A percentile compares a stretch with the other conserved stretches of the same genome.
phyloP scores from a whole-genome alignment of 2,888 invertebrate genomes.

The Torymus tubicola region DNA sequence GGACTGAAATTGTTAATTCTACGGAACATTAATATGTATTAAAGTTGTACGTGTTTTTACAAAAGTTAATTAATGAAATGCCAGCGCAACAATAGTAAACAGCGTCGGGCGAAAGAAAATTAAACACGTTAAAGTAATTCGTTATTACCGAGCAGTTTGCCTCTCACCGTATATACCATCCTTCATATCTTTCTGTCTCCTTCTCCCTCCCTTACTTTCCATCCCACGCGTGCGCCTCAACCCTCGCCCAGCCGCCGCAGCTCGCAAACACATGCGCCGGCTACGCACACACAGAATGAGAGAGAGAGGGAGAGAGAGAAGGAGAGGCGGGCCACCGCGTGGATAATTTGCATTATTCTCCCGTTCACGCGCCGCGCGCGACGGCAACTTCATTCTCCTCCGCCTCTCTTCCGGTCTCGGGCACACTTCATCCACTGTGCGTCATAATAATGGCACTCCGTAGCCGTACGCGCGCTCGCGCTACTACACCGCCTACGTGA shows the following conservation, averaged over 20 bases:
- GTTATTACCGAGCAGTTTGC: conserved; percentile 22
- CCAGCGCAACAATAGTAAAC: too few relatives aligned
- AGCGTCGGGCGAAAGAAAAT: background rate
- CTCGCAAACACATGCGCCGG: too few relatives aligned
- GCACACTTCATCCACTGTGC: conserved; percentile 61
- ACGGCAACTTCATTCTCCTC: conserved; percentile 49
- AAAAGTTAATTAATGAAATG: too few relatives aligned
- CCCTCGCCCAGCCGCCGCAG: background rate
- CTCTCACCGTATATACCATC: background rate
- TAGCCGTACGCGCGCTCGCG: conserved; percentile 41
- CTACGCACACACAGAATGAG: too few relatives aligned
- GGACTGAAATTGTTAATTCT: too few relatives aligned
- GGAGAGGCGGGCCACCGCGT: conserved; percentile 52
- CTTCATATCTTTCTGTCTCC: background rate
- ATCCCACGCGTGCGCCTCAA: background rate
- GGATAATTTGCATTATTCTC: conserved; percentile 70
- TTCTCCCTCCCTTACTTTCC: background rate
- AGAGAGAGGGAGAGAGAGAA: too few relatives aligned
- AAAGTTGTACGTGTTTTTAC: too few relatives aligned
- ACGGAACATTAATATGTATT: too few relatives aligned
- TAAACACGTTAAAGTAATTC: conserved; percentile 29
- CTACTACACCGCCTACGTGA: conserved; percentile 64
- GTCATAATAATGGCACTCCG: conserved; percentile 68
- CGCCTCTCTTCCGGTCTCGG: conserved; percentile 57
- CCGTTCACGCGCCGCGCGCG: conserved; percentile 57